A percentile compares a stretch with the other conserved stretches of the same genome.
Evolutionary conservation across 2,888 invertebrate genomes (phyloP).

Genomic region (Meiosimyza platycephala): DNA sequence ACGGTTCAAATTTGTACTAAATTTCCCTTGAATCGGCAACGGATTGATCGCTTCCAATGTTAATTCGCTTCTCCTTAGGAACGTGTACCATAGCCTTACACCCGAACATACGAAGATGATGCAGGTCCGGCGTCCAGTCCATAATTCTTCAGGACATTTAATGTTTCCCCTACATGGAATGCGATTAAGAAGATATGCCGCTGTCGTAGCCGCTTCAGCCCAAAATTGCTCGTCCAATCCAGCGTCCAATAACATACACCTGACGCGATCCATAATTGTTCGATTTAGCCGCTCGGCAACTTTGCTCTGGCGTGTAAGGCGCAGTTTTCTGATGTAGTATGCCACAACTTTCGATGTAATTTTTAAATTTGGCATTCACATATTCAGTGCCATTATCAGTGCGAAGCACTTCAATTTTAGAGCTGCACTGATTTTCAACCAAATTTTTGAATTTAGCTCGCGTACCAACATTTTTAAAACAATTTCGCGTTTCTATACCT

Average conservation of each 20-base stretch:
- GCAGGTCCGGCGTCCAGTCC: slow-evolving; percentile 41
- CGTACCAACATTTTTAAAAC: background rate
- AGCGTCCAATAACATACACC: slow-evolving; percentile 30
- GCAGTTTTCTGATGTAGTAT: slow-evolving; percentile 34
- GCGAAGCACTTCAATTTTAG: slow-evolving; percentile 29
- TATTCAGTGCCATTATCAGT: too few relatives aligned
- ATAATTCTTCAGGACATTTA: slow-evolving; percentile 42
- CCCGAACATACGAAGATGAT: slow-evolving; percentile 42
- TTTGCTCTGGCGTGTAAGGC: slow-evolving; percentile 35
- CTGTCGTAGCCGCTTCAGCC: slow-evolving; percentile 35
- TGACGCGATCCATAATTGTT: slow-evolving; percentile 28
- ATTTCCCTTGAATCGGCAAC: too few relatives aligned
- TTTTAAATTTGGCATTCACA: slow-evolving; percentile 20
- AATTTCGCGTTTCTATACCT: slow-evolving; percentile 22
- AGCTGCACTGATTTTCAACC: slow-evolving; percentile 28
- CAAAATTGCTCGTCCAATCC: slow-evolving; percentile 18
- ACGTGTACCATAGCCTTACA: slow-evolving; percentile 44
- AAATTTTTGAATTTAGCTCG: slow-evolving; percentile 22
- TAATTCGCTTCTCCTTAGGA: slow-evolving; percentile 34
- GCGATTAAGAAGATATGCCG: slow-evolving; percentile 36
- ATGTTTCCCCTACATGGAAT: slow-evolving; percentile 42
- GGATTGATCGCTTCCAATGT: background rate
- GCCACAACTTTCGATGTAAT: slow-evolving; percentile 10
- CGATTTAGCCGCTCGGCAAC: slow-evolving; percentile 33
- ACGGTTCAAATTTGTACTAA: background rate